Conservation (phyloP, 2,113 vertebrate species). For the Prinia subflava region DNA sequence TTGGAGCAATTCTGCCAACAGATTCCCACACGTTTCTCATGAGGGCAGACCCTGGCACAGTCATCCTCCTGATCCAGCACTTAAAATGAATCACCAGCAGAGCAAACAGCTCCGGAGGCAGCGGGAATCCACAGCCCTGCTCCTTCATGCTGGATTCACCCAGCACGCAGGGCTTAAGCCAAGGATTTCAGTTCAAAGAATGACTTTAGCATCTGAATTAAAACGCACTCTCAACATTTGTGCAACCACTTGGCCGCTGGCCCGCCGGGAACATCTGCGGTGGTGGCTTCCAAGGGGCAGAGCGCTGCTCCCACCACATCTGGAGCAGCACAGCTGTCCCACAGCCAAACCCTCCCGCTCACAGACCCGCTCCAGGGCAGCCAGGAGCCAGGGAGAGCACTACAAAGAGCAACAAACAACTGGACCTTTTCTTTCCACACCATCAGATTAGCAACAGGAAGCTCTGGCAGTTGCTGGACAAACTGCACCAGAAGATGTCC, state of each 20-base stretch:
- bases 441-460: not conserved
- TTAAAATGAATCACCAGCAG: not conserved
- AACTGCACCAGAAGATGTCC: not conserved
- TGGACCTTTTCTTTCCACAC: not conserved
- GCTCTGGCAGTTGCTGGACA: fast-evolving
- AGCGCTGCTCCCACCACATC: not conserved
- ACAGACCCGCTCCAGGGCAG: not conserved
- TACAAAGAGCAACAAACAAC: not conserved
- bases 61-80: not conserved
- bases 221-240: not conserved
- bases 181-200: constrained; percentile 17
- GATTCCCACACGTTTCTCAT: not conserved
- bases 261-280: not conserved
- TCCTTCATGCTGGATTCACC: not conserved
- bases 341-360: fast-evolving
- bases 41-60: not conserved
- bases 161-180: not conserved
- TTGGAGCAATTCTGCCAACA: not conserved
- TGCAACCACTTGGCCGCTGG: not conserved
- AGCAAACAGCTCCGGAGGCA: not conserved
- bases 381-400: fast-evolving
- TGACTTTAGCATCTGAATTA: constrained; percentile 19
- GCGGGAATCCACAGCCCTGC: not conserved
- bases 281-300: not conserved
- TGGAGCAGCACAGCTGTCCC: not conserved